Evolutionary conservation across 2,113 vertebrate genomes (phyloP).

Genomic region (Channa maculata): DNA sequence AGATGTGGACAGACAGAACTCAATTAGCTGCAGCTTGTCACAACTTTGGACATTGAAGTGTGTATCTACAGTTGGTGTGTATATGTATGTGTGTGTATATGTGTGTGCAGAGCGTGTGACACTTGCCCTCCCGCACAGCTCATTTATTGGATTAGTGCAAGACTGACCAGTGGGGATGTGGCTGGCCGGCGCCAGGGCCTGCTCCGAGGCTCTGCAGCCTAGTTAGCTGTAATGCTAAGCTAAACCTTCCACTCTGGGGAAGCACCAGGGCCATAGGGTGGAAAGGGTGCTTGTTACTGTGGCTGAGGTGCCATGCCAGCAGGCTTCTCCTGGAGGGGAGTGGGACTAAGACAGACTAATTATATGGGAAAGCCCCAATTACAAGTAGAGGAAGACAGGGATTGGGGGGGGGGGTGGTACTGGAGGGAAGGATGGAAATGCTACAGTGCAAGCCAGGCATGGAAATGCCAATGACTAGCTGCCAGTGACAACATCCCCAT

Average conservation of each 20-base stretch:
- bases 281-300: slow-evolving; percentile 72
- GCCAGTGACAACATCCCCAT: slow-evolving; percentile 71
- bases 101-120: slow-evolving; percentile 56
- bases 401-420: slow-evolving; percentile 35
- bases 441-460: slow-evolving; percentile 68
- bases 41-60: slow-evolving; percentile 61
- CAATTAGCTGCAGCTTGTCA: slow-evolving; percentile 75
- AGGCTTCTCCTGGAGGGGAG: slow-evolving; percentile 56
- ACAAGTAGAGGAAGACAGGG: slow-evolving; percentile 62
- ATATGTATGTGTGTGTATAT: slow-evolving; percentile 23
- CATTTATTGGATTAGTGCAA: slow-evolving; percentile 82
- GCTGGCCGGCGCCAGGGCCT: slow-evolving; percentile 66
- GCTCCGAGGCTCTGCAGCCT: slow-evolving; percentile 68
- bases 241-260: slow-evolving; percentile 60
- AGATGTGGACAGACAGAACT: slow-evolving; percentile 65
- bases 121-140: slow-evolving; percentile 73
- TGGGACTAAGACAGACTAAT: slow-evolving; percentile 62
- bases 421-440: slow-evolving; percentile 55
- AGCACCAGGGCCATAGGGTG: slow-evolving; percentile 40
- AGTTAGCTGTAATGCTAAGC: slow-evolving; percentile 73
- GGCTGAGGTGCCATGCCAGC: slow-evolving; percentile 61
- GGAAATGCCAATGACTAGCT: slow-evolving; percentile 79
- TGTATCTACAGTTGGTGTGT: slow-evolving; percentile 38
- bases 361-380: slow-evolving; percentile 77
- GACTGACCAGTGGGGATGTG: slow-evolving; percentile 76